These are phyloP conservation scores for Pygoscelis antarcticus DNA, from an alignment of 2,113 vertebrate genomes.

Conservation along the genomic window DNA sequence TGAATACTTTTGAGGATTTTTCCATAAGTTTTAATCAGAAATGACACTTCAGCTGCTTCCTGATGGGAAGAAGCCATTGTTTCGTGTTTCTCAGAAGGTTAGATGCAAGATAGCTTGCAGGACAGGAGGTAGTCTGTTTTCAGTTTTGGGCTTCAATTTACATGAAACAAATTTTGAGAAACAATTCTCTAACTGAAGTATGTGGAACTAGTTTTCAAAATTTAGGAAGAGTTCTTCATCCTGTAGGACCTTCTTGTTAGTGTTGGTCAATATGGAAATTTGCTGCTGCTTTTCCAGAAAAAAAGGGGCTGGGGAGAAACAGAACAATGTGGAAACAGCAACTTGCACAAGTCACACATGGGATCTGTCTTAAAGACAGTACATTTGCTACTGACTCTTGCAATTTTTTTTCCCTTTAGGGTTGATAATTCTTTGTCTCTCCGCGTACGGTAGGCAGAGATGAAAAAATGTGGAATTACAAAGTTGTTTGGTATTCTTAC, in stretches of 20 bases:
- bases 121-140: not conserved
- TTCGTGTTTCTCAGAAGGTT: not conserved
- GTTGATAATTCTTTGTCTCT: not conserved
- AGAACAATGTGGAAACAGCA: not conserved
- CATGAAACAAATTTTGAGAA: not conserved
- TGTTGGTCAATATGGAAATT: constrained; percentile 47
- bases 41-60: not conserved
- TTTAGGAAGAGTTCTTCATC: not conserved
- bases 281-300: constrained; percentile 74
- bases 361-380: not conserved
- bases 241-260: not conserved
- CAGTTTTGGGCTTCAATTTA: not conserved
- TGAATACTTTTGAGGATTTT: not conserved
- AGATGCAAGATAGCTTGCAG: not conserved
- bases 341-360: not conserved
- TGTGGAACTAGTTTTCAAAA: not conserved
- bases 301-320: not conserved
- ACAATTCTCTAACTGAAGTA: not conserved
- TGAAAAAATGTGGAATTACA: not conserved
- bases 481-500: not conserved
- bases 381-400: not conserved
- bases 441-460: not conserved
- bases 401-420: not conserved
- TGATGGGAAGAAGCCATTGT: not conserved
- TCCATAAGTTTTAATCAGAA: not conserved